Percentiles rank a stretch among this genome's conserved stretches.
Conservation (phyloP, 2,113 vertebrate genomes). For the Castor canadensis region DNA sequence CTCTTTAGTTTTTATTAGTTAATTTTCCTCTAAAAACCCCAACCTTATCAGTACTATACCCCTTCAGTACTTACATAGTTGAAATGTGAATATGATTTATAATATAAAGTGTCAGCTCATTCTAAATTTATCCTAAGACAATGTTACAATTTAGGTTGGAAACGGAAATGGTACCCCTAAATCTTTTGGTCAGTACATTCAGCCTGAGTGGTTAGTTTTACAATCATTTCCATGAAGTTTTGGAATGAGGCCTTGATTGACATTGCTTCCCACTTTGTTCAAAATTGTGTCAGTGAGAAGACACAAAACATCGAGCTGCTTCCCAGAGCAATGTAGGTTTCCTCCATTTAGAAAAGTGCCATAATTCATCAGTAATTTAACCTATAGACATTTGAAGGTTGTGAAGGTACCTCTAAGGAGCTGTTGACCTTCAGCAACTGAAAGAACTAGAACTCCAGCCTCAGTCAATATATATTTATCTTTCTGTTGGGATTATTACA, state of each 20-base stretch:
- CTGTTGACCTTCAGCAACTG: conserved; percentile 87
- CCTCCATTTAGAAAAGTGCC: conserved; percentile 73
- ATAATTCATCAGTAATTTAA: conserved; percentile 87
- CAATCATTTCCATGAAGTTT: conserved; percentile 29
- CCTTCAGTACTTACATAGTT: conserved; percentile 4
- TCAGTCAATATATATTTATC: conserved; percentile 89
- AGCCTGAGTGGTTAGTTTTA: not conserved
- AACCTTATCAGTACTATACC: not conserved
- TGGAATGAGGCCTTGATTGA: conserved; percentile 27
- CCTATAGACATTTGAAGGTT: conserved; percentile 87
- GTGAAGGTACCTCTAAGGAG: conserved; percentile 84
- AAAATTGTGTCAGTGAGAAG: conserved; percentile 71
- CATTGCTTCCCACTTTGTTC: conserved; percentile 7
- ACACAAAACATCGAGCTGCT: conserved; percentile 4
- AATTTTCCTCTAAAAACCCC: not conserved
- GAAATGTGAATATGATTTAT: conserved; percentile 4
- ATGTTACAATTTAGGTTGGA: conserved; percentile 17
- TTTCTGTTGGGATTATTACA: conserved; percentile 87
- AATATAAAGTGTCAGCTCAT: not conserved
- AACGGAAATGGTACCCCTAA: not conserved
- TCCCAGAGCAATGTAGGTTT: conserved; percentile 55
- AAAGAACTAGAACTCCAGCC: conserved; percentile 83
- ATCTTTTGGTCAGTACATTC: not conserved
- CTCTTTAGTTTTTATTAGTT: not conserved
- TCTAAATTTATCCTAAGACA: not conserved